A percentile compares a stretch with the other conserved stretches of the same genome.
phyloP scores from a whole-genome alignment of 2,113 vertebrate genomes.

The Chitala chitala region DNA sequence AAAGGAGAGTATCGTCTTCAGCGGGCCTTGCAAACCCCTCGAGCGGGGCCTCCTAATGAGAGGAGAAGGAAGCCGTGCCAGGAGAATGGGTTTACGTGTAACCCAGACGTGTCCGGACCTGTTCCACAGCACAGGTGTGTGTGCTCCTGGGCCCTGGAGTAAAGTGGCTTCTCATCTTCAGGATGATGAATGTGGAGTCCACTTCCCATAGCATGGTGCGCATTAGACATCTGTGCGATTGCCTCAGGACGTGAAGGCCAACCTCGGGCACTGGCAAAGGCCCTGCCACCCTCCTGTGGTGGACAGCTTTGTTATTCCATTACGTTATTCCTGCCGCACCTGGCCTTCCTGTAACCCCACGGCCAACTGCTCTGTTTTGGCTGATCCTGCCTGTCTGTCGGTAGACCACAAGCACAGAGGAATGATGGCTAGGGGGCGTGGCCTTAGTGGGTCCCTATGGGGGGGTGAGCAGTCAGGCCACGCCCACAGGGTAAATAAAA shows the following conservation, averaged over 20 bases:
- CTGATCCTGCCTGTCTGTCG: no score
- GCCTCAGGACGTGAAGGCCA: constrained; percentile 47
- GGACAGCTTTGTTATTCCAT: not conserved
- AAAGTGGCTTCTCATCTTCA: constrained; percentile 32
- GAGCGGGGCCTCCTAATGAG: not conserved
- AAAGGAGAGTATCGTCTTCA: not conserved
- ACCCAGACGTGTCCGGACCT: constrained; percentile 41
- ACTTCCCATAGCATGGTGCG: constrained; percentile 48
- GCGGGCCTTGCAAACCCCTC: not conserved
- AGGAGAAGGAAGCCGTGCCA: no score
- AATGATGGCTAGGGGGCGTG: no score
- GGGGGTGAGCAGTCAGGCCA: no score
- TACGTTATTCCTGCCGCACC: not conserved
- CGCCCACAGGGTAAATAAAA: no score
- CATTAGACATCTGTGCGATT: constrained; percentile 65
- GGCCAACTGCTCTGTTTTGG: no score
- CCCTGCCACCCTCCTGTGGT: not conserved
- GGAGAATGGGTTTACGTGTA: not conserved
- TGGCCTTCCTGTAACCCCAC: no score
- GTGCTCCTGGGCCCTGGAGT: constrained; percentile 44
- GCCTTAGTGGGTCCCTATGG: no score
- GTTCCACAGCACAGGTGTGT: constrained; percentile 55
- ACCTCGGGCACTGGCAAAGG: not conserved
- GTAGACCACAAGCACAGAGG: no score
- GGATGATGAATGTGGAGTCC: constrained; percentile 60